phyloP scores from a whole-genome alignment of 2,888 invertebrate species.

The Drosophila emarginata region DNA sequence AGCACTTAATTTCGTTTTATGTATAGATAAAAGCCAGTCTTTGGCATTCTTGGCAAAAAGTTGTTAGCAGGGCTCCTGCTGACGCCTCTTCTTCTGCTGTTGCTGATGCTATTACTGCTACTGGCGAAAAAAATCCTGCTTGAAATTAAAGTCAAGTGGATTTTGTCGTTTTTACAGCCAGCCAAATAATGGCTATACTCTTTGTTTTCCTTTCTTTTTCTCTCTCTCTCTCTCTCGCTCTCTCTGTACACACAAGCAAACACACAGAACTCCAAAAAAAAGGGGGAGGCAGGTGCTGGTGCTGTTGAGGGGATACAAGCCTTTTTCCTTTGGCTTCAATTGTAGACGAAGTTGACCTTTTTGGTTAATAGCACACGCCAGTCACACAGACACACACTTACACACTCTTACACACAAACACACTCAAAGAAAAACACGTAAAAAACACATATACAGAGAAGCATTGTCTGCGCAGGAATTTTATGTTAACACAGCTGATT shows the following conservation, averaged over 20 bases:
- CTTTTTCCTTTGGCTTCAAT: slow-evolving; percentile 45
- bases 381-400: slow-evolving; percentile 14
- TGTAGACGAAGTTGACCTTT: slow-evolving; percentile 50
- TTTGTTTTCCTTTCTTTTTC: slow-evolving; percentile 9
- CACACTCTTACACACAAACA: slow-evolving; percentile 13
- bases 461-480: slow-evolving; percentile 68
- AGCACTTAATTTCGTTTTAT: slow-evolving; percentile 1
- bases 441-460: slow-evolving; percentile 26
- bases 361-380: slow-evolving; percentile 45
- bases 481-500: slow-evolving; percentile 76
- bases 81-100: background rate
- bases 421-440: slow-evolving; percentile 9
- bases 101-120: slow-evolving; percentile 3
- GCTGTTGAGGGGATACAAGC: slow-evolving; percentile 22
- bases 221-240: slow-evolving; percentile 6
- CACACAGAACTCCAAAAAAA: slow-evolving; percentile 17
- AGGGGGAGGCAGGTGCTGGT: background rate
- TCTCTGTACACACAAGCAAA: slow-evolving; percentile 7
- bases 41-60: slow-evolving; percentile 1
- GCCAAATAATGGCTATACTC: slow-evolving; percentile 50
- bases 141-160: slow-evolving; percentile 50
- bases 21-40: slow-evolving; percentile 5
- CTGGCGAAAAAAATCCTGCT: slow-evolving; percentile 27
- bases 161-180: slow-evolving; percentile 52
- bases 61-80: background rate